Conservation (phyloP, 2,888 invertebrate species). For the Melanostoma mellinum region DNA sequence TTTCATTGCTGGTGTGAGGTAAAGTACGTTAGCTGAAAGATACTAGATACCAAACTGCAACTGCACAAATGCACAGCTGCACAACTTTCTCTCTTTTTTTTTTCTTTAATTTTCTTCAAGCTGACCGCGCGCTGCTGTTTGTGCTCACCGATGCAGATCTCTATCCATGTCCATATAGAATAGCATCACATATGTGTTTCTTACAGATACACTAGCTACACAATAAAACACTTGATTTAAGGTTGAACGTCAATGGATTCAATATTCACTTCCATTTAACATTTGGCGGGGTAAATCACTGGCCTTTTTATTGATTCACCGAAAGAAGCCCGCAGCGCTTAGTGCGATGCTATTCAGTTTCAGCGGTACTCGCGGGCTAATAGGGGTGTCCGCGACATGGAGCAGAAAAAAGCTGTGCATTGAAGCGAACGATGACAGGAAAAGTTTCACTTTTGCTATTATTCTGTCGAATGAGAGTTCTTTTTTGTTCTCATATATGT, state of each 20-base stretch:
- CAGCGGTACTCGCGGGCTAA: background rate
- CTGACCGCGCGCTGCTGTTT: background rate
- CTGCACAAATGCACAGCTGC: conserved; percentile 17
- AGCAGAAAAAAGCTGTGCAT: conserved; percentile 27
- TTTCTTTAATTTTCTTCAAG: background rate
- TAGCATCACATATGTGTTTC: conserved; percentile 15
- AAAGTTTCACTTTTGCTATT: conserved; percentile 66
- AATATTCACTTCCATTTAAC: conserved; percentile 62
- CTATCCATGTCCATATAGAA: background rate
- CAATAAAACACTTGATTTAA: conserved; percentile 68
- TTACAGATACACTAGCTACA: conserved; percentile 36
- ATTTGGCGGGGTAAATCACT: conserved; percentile 58
- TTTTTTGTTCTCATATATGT: conserved; percentile 3
- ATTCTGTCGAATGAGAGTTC: conserved; percentile 35
- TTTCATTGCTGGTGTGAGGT: conserved; percentile 50
- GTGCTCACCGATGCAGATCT: conserved; percentile 53
- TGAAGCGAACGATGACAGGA: conserved; percentile 49
- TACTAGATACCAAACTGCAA: conserved; percentile 26
- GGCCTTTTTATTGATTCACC: conserved; percentile 50
- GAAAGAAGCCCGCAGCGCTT: background rate
- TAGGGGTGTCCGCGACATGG: background rate
- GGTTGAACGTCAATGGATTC: conserved; percentile 61
- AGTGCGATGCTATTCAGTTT: background rate
- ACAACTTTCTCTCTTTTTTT: conserved; percentile 56
- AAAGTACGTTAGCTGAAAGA: conserved; percentile 20